Base-by-base conservation (phyloP, 1,140 invertebrate genomes). In the Carposina sasakii region DNA sequence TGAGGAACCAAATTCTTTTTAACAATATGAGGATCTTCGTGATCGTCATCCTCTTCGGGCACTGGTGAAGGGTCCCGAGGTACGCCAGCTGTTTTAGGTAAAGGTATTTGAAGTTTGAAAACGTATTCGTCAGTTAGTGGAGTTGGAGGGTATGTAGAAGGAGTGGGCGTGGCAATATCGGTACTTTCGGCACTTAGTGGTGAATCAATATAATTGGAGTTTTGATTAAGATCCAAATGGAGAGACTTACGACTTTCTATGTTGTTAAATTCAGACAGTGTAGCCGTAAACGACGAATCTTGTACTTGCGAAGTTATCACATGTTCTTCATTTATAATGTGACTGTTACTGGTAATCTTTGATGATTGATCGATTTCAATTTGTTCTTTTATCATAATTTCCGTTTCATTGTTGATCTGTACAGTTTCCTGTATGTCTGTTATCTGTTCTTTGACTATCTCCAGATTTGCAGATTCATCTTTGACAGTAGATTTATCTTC, bases 121-220 rank as follows among this genome's bases (percentile, higher is more conserved):
- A 86, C 50, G 24, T 84, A 86, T 70, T 81, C 81, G 20, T 85
- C 77, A n/a, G 63, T 75, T 26, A 76, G 50, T 8, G 81, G 81
- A 0, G 81, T 79, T 1, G 61, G 66, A 5, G 77, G 76, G 20
- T 60, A 48, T 0, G 60, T 68, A 5, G 60, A 36, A 1, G 66
- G 61, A 3, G 62, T 65, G 3, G 69, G 62, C 17, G 59, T 64
- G 26, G 47, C 44, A 16, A 54, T 59, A 28, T 40, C 48, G 21
- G 42, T 54, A 23, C 41, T 52, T 39, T 54, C 51, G 2, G 51
- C 51, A 42, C 51, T 67, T 36, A 43, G 23, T n/a, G n/a, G n/a
- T n/a, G n/a, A n/a, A n/a, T n/a, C n/a, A n/a, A n/a, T n/a, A n/a
- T n/a, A n/a, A n/a, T n/a, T n/a, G n/a, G n/a, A n/a, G n/a, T n/a